Conservation (phyloP, 2,797 vertebrate genomes). For the Natrix natrix region DNA sequence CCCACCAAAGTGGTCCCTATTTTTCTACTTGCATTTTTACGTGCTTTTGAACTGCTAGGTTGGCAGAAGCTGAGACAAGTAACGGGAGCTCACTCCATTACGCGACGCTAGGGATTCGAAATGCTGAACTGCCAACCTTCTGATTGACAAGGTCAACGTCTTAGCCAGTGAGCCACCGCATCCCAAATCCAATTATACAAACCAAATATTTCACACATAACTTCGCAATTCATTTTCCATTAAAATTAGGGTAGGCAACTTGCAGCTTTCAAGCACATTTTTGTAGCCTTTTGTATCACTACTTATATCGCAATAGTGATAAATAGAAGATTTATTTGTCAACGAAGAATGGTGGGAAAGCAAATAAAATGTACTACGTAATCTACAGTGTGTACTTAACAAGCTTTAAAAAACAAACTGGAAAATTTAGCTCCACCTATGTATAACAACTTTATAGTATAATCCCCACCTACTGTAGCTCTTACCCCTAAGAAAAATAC, state of each 20-base stretch:
- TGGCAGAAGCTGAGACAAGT: too few species aligned
- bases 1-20: too few species aligned
- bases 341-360: neutral
- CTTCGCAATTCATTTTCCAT: neutral
- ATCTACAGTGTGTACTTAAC: neutral
- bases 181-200: neutral
- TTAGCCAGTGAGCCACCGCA: too few species aligned
- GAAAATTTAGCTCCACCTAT: neutral
- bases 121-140: too few species aligned
- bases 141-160: too few species aligned
- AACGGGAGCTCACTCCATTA: too few species aligned
- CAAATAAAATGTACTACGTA: neutral
- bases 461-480: neutral
- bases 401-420: neutral
- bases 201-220: conserved; percentile 3
- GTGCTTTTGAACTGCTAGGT: too few species aligned
- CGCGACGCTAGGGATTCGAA: too few species aligned
- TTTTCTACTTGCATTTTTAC: too few species aligned
- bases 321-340: neutral
- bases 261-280: neutral
- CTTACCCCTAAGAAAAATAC: neutral
- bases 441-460: neutral
- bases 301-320: neutral
- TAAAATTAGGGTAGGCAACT: neutral
- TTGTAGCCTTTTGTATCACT: neutral